Percentiles rank a stretch among this genome's conserved stretches.
Evolutionary conservation across 1,140 invertebrate genomes (phyloP).

Genomic region (Gonioctena quinquepunctata): DNA sequence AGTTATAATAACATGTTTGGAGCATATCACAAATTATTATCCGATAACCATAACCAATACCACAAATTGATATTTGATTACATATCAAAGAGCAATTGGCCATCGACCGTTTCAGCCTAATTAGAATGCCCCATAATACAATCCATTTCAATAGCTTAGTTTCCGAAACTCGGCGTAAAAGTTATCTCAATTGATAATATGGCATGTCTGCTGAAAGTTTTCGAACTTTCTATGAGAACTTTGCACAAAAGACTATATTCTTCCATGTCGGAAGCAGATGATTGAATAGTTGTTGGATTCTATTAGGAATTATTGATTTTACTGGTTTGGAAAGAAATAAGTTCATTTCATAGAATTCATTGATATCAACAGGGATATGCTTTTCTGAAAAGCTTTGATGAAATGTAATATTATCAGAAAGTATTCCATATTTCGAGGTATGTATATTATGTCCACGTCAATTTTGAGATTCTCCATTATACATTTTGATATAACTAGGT

Average conservation of each 20-base stretch:
- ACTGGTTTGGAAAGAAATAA: no score
- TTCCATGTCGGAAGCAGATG: neutral
- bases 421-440: no score
- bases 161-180: neutral
- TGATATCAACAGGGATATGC: no score
- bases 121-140: neutral
- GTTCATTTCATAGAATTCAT: no score
- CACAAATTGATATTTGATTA: no score
- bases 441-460: no score
- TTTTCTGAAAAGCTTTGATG: no score
- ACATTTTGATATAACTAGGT: no score
- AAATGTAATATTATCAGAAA: no score
- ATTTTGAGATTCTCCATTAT: no score
- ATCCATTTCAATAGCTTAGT: neutral
- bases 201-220: neutral
- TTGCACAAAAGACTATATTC: neutral
- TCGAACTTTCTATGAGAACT: neutral
- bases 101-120: neutral
- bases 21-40: no score
- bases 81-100: neutral
- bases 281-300: neutral
- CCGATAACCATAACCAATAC: neutral
- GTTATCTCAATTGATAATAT: neutral
- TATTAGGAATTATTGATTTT: neutral
- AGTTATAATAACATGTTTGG: no score